phyloP scores from a whole-genome alignment of 2,113 vertebrate species.

The Myiagra hebetior region DNA sequence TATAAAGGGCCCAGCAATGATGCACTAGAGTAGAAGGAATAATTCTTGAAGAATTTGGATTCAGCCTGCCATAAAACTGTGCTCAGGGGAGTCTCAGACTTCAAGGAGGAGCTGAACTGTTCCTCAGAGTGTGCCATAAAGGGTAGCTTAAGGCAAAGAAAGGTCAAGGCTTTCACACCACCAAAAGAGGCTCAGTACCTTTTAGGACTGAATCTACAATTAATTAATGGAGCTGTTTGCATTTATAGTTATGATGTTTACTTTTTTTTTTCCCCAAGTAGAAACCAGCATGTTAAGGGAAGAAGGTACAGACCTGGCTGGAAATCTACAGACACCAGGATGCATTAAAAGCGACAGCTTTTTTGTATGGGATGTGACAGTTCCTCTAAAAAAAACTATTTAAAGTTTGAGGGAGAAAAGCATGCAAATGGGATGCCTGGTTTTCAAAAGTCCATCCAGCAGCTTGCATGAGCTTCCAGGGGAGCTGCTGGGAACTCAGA shows the following conservation, averaged over 20 bases:
- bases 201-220: not conserved
- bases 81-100: not conserved
- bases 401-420: slow-evolving; percentile 26
- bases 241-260: not conserved
- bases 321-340: slow-evolving; percentile 2
- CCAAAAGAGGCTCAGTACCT: not conserved
- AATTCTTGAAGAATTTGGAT: not conserved
- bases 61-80: not conserved
- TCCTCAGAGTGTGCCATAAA: not conserved
- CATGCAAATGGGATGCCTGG: slow-evolving; percentile 22
- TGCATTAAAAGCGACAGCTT: slow-evolving; percentile 9
- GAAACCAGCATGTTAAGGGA: not conserved
- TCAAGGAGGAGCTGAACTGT: not conserved
- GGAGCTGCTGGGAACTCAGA: slow-evolving; percentile 30
- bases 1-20: not conserved
- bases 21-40: not conserved
- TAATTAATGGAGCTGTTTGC: not conserved
- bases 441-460: slow-evolving; percentile 39
- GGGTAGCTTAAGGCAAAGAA: not conserved
- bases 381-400: slow-evolving; percentile 21
- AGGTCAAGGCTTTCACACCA: not conserved
- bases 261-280: not conserved
- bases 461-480: slow-evolving; percentile 34
- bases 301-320: not conserved
- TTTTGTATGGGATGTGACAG: slow-evolving; percentile 49